Evolutionary conservation across 2,797 vertebrate species (phyloP).

Genomic region (Channallabes apus): DNA sequence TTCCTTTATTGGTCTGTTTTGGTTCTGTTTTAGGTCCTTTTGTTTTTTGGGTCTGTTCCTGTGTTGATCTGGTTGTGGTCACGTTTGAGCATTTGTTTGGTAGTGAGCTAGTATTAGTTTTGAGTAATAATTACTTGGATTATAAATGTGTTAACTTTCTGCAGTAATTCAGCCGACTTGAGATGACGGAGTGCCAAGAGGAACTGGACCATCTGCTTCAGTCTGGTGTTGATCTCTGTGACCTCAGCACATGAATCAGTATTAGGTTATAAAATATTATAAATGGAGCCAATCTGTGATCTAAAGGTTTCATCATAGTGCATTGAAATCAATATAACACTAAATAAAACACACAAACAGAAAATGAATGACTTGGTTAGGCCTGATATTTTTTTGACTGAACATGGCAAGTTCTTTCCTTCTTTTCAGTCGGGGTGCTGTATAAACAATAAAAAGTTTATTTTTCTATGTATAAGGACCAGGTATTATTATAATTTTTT

Average conservation of each 20-base stretch:
- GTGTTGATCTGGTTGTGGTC: background rate
- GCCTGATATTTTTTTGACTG: background rate
- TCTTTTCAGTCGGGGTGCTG: background rate
- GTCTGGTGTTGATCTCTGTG: background rate
- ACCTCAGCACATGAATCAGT: background rate
- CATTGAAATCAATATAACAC: background rate
- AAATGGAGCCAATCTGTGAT: background rate
- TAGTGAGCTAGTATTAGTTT: background rate
- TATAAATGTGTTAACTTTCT: too few relatives aligned
- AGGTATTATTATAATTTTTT: background rate
- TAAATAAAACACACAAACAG: background rate
- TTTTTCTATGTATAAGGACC: background rate
- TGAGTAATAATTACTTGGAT: background rate
- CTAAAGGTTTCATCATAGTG: background rate
- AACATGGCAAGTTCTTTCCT: background rate
- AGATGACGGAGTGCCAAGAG: background rate
- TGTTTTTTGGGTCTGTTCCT: background rate
- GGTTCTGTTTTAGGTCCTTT: background rate
- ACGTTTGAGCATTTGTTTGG: background rate
- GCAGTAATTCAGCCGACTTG: too few relatives aligned
- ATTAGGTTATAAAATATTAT: background rate
- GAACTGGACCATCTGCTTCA: background rate
- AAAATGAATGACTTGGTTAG: background rate
- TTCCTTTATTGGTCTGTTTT: background rate
- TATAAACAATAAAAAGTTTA: background rate